Percentiles rank a stretch among this genome's conserved stretches.
Conservation (phyloP, 2,797 vertebrate species). For the Furcifer pardalis region DNA sequence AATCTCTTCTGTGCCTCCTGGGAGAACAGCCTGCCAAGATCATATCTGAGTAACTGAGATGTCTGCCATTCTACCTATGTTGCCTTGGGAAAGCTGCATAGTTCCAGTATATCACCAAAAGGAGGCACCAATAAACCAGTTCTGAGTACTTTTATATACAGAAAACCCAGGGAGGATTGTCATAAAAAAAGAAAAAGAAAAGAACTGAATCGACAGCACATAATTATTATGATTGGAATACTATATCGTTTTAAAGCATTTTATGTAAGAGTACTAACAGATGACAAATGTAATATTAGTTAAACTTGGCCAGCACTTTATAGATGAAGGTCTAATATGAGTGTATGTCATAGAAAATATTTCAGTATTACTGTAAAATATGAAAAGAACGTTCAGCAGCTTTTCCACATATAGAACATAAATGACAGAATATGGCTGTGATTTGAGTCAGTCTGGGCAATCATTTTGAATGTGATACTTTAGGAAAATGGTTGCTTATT, state of each 20-base stretch:
- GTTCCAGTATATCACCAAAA: too few species aligned
- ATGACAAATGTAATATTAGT: neutral
- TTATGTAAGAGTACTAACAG: neutral
- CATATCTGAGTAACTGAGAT: too few species aligned
- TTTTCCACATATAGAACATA: neutral
- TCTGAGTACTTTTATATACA: too few species aligned
- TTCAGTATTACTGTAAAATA: neutral
- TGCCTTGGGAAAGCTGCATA: too few species aligned
- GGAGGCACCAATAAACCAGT: too few species aligned
- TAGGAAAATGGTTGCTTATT: constrained; percentile 2
- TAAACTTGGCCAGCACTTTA: neutral
- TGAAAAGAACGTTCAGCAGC: constrained; percentile 3
- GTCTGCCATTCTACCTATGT: too few species aligned
- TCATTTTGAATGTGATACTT: constrained; percentile 31
- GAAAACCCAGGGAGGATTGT: neutral
- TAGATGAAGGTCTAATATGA: neutral
- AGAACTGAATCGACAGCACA: neutral
- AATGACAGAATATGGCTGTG: neutral
- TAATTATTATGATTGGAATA: neutral
- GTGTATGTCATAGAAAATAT: neutral
- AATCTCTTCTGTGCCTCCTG: too few species aligned
- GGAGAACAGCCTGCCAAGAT: too few species aligned
- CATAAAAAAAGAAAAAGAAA: too few species aligned
- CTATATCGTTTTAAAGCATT: too few species aligned
- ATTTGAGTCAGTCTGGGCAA: constrained; percentile 21